Evolutionary conservation across 2,888 invertebrate genomes (phyloP), one percentile per base, ranked within the genome.

Genomic region (Balanococcus diminutus): DNA sequence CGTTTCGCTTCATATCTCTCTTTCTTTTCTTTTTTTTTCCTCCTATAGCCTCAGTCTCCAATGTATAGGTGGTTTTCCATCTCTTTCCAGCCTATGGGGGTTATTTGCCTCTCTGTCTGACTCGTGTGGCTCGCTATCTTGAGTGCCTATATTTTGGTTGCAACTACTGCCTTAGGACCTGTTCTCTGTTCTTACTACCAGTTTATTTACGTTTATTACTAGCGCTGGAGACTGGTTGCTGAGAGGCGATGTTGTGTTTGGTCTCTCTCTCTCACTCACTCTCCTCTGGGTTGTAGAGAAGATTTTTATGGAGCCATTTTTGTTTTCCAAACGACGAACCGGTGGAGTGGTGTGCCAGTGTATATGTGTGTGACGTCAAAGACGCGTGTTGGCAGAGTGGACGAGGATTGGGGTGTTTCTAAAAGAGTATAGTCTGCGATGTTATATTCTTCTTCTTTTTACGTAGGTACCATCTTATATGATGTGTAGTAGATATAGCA

Each of bases 151-250:
- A 56, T 56, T 32, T 36, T 79, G 75, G 75, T 79, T 79, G 75
- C 75, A 79, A 79, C 75, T 79, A 36, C 75, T 79, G 75, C 75
- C 36, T 25, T 16, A 32, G 75, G 75, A 79, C 67, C 67, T 67
- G 67, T 67, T 67, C 67, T 67, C 72, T 72, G 72, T 72, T 79
- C 75, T 16, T 79, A 79, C 75, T 79, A 79, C 75, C 75, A 79
- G 75, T 79, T 79, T 79, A 79, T 79, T 79, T 79, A 79, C 75
- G 75, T 79, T 79, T 79, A 79, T 72, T 67, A 67, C 67, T 72
- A 67, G 67, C 56, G 67, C 67, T 16, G 16, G 14, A 32, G 75
- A 79, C 75, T 79, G 75, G 75, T 79, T 67, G 67, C 67, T 67
- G 67, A 79, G 36, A 72, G 75, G 28, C 36, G 36, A 56, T 56